Evolutionary conservation across 2,888 invertebrate species (phyloP).

Genomic region (Magallana nippona): DNA sequence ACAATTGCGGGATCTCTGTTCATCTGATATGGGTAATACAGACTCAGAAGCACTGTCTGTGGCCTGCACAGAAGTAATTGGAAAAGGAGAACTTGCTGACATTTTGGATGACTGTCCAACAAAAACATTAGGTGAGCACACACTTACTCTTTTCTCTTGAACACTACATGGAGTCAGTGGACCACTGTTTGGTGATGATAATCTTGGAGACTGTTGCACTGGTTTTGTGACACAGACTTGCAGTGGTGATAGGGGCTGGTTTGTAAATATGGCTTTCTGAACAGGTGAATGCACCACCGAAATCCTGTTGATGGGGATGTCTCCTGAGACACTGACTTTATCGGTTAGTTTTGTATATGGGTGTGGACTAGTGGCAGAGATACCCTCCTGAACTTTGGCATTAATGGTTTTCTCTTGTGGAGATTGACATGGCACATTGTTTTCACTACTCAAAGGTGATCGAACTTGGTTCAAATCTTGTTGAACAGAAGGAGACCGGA

Average conservation of each 20-base stretch:
- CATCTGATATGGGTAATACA: not conserved
- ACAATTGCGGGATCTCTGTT: not conserved
- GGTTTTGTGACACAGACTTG: not conserved
- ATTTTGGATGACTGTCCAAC: not conserved
- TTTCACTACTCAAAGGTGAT: not conserved
- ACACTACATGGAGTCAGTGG: not conserved
- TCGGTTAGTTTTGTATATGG: not conserved
- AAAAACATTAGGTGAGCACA: not conserved
- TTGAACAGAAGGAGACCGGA: not conserved
- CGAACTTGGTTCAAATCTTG: not conserved
- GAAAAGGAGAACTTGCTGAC: not conserved
- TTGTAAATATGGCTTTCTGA: not conserved
- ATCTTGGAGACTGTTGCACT: not conserved
- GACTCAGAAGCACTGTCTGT: not conserved
- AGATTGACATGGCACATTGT: not conserved
- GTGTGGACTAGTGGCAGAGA: not conserved
- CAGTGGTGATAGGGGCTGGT: not conserved
- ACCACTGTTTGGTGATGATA: not conserved
- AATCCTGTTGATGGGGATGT: not conserved
- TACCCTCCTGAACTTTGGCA: not conserved
- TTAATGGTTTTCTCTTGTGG: not conserved
- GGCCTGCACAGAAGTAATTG: not conserved
- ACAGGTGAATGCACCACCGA: not conserved
- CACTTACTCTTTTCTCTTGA: not conserved
- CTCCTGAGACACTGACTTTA: not conserved